These are phyloP conservation scores for Podarcis cretensis DNA, from an alignment of 2,113 vertebrate genomes.

Conservation along the genomic window DNA sequence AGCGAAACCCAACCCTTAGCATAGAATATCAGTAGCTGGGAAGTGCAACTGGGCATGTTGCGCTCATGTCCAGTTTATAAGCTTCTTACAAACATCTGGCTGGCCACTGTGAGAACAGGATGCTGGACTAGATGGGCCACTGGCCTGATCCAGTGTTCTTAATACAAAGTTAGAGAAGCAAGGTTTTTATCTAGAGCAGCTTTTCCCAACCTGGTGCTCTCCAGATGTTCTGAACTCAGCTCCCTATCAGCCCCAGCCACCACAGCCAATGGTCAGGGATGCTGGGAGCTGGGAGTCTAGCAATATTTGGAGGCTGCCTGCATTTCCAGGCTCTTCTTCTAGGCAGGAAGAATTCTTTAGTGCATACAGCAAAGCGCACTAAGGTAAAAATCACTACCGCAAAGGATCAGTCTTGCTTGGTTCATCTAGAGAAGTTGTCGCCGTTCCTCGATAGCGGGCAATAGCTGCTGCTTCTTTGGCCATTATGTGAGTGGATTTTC, in stretches of 20 bases:
- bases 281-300: not conserved
- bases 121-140: too few relatives aligned
- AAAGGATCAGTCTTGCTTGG: conserved; percentile 57
- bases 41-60: not conserved
- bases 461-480: conserved; percentile 70
- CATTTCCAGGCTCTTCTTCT: not conserved
- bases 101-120: too few relatives aligned
- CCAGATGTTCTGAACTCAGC: too few relatives aligned
- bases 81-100: too few relatives aligned
- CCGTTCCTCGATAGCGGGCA: conserved; percentile 64
- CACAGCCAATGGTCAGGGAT: too few relatives aligned
- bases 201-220: too few relatives aligned
- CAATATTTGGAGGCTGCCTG: not conserved
- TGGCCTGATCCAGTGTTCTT: too few relatives aligned
- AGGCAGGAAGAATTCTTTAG: not conserved
- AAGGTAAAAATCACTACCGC: conserved; percentile 54
- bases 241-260: too few relatives aligned
- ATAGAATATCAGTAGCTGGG: too few relatives aligned
- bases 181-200: too few relatives aligned
- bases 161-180: too few relatives aligned
- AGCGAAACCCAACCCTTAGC: not conserved
- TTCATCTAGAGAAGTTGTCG: conserved; percentile 52
- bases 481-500: conserved; percentile 64
- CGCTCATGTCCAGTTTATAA: not conserved
- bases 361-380: not conserved